These are phyloP conservation scores for Formica selysi DNA, from an alignment of 1,140 invertebrate species.

Conservation along the genomic window DNA sequence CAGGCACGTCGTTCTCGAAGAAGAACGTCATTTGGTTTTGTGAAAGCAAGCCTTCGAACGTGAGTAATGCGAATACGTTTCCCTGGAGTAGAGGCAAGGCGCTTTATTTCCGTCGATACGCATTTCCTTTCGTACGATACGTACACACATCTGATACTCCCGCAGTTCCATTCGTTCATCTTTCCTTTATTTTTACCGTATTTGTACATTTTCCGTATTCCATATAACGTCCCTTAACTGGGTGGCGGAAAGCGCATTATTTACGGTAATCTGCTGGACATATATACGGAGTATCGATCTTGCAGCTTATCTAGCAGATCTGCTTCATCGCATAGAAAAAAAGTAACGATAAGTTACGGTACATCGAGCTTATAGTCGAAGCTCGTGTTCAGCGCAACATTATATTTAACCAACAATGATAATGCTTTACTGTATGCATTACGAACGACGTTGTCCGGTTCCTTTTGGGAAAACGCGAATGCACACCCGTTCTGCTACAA, in stretches of 20 bases:
- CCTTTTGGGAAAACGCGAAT: conserved; percentile 16
- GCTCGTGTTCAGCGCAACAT: neutral
- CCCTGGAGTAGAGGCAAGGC: neutral
- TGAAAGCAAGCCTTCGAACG: conserved; percentile 58
- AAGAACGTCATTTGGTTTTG: conserved; percentile 65
- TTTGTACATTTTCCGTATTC: conserved; percentile 16
- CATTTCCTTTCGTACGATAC: conserved; percentile 54
- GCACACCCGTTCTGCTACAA: conserved; percentile 33
- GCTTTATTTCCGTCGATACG: conserved; percentile 68
- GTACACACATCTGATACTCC: conserved; percentile 30
- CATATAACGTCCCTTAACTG: conserved; percentile 38
- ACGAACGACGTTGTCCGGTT: neutral
- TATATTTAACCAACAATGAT: conserved; percentile 52
- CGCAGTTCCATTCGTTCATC: conserved; percentile 38
- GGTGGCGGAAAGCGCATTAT: conserved; percentile 50
- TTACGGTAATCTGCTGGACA: conserved; percentile 54
- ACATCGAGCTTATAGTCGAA: conserved; percentile 10
- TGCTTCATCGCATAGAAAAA: conserved; percentile 30
- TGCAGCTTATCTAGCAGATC: conserved; percentile 31
- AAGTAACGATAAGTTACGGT: conserved; percentile 40
- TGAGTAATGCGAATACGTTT: conserved; percentile 68
- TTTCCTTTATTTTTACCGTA: conserved; percentile 28
- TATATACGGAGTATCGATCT: conserved; percentile 44
- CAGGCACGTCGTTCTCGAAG: conserved; percentile 45
- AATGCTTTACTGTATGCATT: conserved; percentile 48